phyloP scores from a whole-genome alignment of 1,140 invertebrate species.

The Pseudomyrmex dendroicus region DNA sequence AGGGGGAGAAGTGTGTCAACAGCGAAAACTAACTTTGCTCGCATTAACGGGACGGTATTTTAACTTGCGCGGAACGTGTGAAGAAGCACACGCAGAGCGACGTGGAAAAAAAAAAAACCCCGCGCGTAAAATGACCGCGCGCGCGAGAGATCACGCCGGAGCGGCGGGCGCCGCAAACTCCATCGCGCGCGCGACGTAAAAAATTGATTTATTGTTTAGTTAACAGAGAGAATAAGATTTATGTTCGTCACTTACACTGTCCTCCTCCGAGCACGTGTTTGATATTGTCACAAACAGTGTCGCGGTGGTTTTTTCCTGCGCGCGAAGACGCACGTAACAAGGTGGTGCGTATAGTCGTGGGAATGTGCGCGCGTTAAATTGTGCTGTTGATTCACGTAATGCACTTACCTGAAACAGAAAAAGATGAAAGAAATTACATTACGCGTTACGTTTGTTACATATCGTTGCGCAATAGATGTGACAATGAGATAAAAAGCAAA shows the following conservation, averaged over 20 bases:
- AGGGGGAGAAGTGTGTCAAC: too few species aligned
- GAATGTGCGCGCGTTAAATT: too few species aligned
- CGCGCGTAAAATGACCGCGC: neutral
- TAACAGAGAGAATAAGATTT: conserved; percentile 18
- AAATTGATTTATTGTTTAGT: conserved; percentile 1
- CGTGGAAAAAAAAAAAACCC: conserved; percentile 5
- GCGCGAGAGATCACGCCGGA: neutral
- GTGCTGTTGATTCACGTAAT: neutral
- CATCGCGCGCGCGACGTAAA: neutral
- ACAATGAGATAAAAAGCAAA: neutral
- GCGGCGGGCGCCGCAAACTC: neutral
- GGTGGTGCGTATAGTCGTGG: too few species aligned
- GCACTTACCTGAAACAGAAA: conserved; percentile 73
- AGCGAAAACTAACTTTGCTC: neutral
- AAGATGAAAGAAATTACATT: conserved; percentile 5
- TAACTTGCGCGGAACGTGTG: too few species aligned
- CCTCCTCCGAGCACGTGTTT: neutral
- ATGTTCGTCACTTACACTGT: conserved; percentile 32
- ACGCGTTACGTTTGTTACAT: neutral
- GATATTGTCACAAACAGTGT: too few species aligned
- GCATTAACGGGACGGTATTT: neutral
- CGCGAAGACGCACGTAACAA: too few species aligned
- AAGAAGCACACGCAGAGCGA: too few species aligned
- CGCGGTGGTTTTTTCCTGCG: too few species aligned
- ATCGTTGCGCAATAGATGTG: neutral